Evolutionary conservation across 2,888 invertebrate genomes (phyloP).

Genomic region (Byasa hedistus): DNA sequence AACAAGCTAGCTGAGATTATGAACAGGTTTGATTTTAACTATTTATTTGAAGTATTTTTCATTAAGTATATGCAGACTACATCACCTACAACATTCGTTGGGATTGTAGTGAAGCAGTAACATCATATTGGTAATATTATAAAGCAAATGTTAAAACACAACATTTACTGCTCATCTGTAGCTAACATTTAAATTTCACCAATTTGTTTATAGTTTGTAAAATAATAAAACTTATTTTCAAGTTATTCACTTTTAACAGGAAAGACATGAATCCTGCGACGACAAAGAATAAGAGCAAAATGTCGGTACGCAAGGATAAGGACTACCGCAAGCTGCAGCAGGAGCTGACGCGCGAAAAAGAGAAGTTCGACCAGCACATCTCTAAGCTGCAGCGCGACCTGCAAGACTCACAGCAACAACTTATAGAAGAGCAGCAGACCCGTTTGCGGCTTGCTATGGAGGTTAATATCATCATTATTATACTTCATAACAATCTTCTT

Average conservation of each 20-base stretch:
- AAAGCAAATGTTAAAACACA: too few species aligned
- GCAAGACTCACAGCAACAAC: conserved; percentile 91
- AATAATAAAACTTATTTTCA: too few species aligned
- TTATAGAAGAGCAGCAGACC: conserved; percentile 85
- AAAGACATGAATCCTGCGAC: conserved; percentile 83
- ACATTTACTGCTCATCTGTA: not conserved
- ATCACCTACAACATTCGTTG: too few species aligned
- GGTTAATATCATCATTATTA: conserved; percentile 43
- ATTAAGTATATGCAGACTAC: too few species aligned
- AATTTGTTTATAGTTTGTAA: too few species aligned
- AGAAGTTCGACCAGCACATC: conserved; percentile 94
- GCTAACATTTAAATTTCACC: not conserved
- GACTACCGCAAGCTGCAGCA: conserved; percentile 96
- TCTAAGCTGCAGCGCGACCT: conserved; percentile 91
- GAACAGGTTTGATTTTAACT: conserved; percentile 83
- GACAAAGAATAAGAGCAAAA: conserved; percentile 89
- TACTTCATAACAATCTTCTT: not conserved
- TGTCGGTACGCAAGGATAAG: conserved; percentile 93
- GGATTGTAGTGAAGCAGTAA: too few species aligned
- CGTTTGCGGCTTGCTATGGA: conserved; percentile 94
- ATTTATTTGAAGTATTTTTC: too few species aligned
- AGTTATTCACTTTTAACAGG: conserved; percentile 40
- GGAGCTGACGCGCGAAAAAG: conserved; percentile 95
- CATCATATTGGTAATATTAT: too few species aligned
- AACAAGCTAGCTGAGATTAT: conserved; percentile 98